These are phyloP conservation scores for Tachina grossa DNA, from an alignment of 2,888 invertebrate species.

Conservation along the genomic window DNA sequence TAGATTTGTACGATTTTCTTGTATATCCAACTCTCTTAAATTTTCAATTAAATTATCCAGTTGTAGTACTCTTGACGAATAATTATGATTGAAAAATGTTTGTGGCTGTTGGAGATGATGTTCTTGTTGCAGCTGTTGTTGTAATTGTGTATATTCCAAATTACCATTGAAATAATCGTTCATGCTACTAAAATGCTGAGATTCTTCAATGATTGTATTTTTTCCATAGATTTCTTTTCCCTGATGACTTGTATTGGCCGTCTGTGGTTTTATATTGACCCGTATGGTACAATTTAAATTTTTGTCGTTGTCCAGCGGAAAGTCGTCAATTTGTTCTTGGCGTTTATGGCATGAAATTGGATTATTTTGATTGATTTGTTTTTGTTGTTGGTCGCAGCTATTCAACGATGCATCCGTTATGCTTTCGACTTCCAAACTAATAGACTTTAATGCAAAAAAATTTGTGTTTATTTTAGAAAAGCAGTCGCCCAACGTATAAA, in stretches of 20 bases:
- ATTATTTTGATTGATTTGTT: conserved; percentile 60
- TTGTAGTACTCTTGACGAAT: conserved; percentile 39
- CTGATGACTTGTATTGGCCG: conserved; percentile 5
- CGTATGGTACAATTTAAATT: conserved; percentile 75
- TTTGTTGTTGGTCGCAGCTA: conserved; percentile 21
- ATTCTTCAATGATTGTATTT: conserved; percentile 12
- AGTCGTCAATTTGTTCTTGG: conserved; percentile 32
- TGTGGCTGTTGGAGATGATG: conserved; percentile 11
- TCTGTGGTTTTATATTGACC: conserved; percentile 76
- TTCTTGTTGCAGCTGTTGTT: conserved; percentile 48
- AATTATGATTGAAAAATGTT: conserved; percentile 32
- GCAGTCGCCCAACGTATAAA: not conserved
- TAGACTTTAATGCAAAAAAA: conserved; percentile 26
- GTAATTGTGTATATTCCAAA: conserved; percentile 68
- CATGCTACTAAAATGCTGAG: conserved; percentile 73
- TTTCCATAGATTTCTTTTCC: conserved; percentile 31
- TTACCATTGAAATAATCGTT: conserved; percentile 73
- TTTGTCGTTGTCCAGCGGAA: conserved; percentile 2
- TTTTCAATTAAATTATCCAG: conserved; percentile 76
- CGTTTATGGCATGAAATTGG: conserved; percentile 51
- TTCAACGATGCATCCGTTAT: conserved; percentile 58
- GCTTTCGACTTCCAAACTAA: conserved; percentile 41
- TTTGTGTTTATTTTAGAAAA: conserved; percentile 7
- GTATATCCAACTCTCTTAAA: conserved; percentile 76
- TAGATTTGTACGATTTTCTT: conserved; percentile 73